Base-by-base conservation (phyloP, 2,113 vertebrate species). In the Rhodinocichla rosea region DNA sequence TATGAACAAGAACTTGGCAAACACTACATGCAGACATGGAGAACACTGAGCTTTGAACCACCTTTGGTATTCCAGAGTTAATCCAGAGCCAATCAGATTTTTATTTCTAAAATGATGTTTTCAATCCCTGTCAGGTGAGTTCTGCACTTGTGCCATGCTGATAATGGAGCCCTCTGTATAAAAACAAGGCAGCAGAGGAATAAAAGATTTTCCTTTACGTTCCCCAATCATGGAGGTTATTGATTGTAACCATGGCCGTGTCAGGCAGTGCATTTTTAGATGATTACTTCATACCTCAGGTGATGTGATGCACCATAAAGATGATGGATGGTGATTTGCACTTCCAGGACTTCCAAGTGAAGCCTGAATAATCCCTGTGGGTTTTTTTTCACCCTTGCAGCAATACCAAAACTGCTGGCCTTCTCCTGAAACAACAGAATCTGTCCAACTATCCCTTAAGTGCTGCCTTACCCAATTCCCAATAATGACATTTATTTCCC, bases 231-330 rank as follows among this genome's bases (percentile, higher is more conserved):
- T 14, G 27, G 80, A 62, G 65, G 53, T 60, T 92, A 94, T 94
- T 92, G 95, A 94, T 95, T 92, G 82, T 15, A 64, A 52, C 10
- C 2, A 35, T 23, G 89, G 91, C 68, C 10, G 42, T 44, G 77
- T 87, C 92, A 94, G 89, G 89, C 92, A 64, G 91, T 84, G 83
- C 89, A 73, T 96, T 97, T 97, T 92, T 95, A 91, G 95, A 79
- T 94, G 92, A 95, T 96, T 95, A 95, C 96, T 96, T 95, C 92
- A 94, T 95, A 88, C 94, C 91, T 96, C 92, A 92, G 95, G 95
- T 96, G 95, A 92, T 91, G 89, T 4, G n/a, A 75, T 71, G 83
- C 83, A 49, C 89, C 81, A 76, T 92, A 95, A 96, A 95, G 69
- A 75, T 94, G 95, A 96, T 62, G 95, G 87, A 96, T 92, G 53